Evolutionary conservation across 2,797 vertebrate genomes (phyloP).

Genomic region (Zalophus californianus): DNA sequence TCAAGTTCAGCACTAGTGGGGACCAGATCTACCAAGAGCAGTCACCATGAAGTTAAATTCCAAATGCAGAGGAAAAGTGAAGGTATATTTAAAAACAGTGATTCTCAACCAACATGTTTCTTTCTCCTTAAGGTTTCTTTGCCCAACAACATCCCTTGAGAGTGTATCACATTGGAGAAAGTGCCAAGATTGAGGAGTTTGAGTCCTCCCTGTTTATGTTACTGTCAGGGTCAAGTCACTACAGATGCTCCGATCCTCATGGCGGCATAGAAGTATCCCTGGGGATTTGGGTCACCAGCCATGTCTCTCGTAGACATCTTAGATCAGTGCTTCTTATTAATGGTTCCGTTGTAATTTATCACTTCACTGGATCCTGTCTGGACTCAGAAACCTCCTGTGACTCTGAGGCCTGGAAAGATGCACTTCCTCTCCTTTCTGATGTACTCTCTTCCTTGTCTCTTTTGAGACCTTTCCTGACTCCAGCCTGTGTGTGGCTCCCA

Average conservation of each 20-base stretch:
- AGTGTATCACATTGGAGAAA: constrained; percentile 31
- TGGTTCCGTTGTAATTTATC: neutral
- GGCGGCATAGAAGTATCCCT: neutral
- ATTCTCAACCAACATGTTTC: constrained; percentile 58
- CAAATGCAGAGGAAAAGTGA: constrained; percentile 92
- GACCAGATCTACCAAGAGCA: constrained; percentile 85
- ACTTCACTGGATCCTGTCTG: neutral
- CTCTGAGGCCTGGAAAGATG: neutral
- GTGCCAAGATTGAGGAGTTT: neutral
- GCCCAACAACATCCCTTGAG: neutral
- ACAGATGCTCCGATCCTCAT: neutral
- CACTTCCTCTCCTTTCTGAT: neutral
- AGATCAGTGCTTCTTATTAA: neutral
- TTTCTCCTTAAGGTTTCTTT: constrained; percentile 45
- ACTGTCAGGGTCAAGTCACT: neutral
- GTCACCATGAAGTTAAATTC: constrained; percentile 87
- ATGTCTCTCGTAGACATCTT: neutral
- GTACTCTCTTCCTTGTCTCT: neutral
- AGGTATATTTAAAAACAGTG: constrained; percentile 88
- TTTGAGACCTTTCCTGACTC: constrained; percentile 13
- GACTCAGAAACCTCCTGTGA: neutral
- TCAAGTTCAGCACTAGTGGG: constrained; percentile 86
- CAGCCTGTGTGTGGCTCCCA: neutral
- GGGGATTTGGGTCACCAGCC: neutral
- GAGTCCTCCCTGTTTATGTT: constrained; percentile 17